Percentiles rank a stretch among this genome's conserved stretches.
Conservation (phyloP, 2,888 invertebrate species). For the Cryptocheilus praepositus region DNA sequence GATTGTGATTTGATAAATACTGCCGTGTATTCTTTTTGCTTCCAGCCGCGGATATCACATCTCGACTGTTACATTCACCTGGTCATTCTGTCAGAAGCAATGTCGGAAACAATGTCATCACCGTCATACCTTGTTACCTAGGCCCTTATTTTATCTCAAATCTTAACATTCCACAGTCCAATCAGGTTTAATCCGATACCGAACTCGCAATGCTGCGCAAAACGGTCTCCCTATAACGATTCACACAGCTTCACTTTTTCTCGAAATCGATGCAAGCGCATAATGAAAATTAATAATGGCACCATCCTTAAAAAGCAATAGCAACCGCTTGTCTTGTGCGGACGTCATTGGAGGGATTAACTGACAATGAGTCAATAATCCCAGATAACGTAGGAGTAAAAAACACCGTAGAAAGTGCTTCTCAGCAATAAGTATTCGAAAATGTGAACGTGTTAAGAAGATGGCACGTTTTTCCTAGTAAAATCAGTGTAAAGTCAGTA, state of each 20-base stretch:
- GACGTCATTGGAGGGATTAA: neutral
- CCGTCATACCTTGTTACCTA: no score
- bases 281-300: slow-evolving; percentile 35
- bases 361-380: no score
- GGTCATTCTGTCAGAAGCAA: no score
- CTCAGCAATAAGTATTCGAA: neutral
- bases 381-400: neutral
- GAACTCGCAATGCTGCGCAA: no score
- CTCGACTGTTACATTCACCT: neutral
- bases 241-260: no score
- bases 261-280: slow-evolving; percentile 4
- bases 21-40: slow-evolving; percentile 30
- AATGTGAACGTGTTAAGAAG: neutral
- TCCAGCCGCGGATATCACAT: slow-evolving; percentile 10
- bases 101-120: no score
- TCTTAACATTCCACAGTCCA: no score
- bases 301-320: slow-evolving; percentile 35
- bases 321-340: slow-evolving; percentile 20
- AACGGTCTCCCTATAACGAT: no score
- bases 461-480: slow-evolving; percentile 4
- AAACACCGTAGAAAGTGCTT: neutral
- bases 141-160: no score
- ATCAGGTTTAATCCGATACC: no score
- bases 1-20: slow-evolving; percentile 45
- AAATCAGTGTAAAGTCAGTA: slow-evolving; percentile 1